phyloP scores from a whole-genome alignment of 2,797 vertebrate genomes.

The Pelobates cultripes region DNA sequence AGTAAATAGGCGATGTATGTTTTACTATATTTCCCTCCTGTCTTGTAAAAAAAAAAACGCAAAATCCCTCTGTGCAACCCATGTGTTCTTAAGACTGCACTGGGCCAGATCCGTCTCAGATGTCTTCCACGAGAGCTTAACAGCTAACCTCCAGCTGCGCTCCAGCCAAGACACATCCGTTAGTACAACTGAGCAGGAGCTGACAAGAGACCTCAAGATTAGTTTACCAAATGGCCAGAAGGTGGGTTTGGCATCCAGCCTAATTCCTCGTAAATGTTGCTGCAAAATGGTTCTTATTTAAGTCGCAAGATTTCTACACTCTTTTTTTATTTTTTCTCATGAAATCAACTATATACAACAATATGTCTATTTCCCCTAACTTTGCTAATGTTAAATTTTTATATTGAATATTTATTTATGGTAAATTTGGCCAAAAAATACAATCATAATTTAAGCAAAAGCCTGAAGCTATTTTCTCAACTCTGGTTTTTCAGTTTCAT shows the following conservation, averaged over 20 bases:
- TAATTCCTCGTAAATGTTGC: conserved; percentile 68
- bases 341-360: neutral
- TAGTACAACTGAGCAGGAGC: conserved; percentile 74
- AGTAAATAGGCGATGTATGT: neutral
- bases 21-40: neutral
- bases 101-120: conserved; percentile 66
- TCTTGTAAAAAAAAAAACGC: too few relatives aligned
- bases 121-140: conserved; percentile 79
- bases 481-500: too few relatives aligned
- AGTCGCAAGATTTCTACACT: conserved; percentile 33
- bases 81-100: neutral
- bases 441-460: too few relatives aligned
- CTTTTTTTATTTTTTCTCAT: neutral
- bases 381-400: too few relatives aligned
- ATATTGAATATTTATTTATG: too few relatives aligned
- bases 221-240: conserved; percentile 66
- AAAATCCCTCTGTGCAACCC: neutral
- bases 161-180: conserved; percentile 90
- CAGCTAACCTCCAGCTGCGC: conserved; percentile 85
- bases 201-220: conserved; percentile 71
- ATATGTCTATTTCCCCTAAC: neutral
- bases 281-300: conserved; percentile 73
- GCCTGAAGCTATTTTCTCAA: too few relatives aligned
- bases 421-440: too few relatives aligned
- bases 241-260: conserved; percentile 68